Evolutionary conservation across 2,888 invertebrate genomes (phyloP).

Genomic region (Galerucella nymphaeae): DNA sequence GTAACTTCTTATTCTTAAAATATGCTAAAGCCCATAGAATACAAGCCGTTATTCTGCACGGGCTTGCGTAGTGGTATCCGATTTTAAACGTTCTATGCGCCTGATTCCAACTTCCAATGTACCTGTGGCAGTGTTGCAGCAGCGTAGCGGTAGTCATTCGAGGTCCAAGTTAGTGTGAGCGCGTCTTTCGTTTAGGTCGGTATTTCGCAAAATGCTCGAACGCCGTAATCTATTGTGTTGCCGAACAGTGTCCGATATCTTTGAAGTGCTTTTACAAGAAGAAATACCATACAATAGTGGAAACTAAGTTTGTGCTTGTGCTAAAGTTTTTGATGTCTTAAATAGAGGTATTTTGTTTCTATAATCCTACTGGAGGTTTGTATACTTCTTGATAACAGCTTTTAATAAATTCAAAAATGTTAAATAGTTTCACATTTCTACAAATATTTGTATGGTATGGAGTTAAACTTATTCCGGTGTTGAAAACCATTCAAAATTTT

Average conservation of each 20-base stretch:
- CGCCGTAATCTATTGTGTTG: conserved; percentile 6
- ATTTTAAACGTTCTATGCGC: conserved; percentile 11
- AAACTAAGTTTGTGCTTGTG: conserved; percentile 6
- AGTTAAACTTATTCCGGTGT: neutral
- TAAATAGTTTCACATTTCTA: neutral
- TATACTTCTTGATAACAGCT: neutral
- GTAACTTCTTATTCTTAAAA: conserved; percentile 6
- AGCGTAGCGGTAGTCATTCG: conserved; percentile 1
- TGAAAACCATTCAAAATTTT: neutral
- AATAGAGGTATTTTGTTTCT: conserved; percentile 6
- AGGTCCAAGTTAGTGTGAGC: neutral
- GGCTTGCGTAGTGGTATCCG: neutral
- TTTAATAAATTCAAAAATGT: neutral
- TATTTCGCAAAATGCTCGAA: conserved; percentile 3
- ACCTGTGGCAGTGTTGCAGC: conserved; percentile 9
- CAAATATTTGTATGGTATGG: neutral
- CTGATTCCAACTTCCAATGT: conserved; percentile 5
- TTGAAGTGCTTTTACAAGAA: conserved; percentile 7
- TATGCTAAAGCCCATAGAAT: conserved; percentile 10
- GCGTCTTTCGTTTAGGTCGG: neutral
- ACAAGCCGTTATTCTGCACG: conserved; percentile 7
- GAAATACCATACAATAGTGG: neutral
- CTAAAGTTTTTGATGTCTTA: neutral
- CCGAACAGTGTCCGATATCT: conserved; percentile 5
- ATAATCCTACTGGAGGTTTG: neutral